Evolutionary conservation across 2,797 vertebrate species (phyloP), one percentile per base, ranked within the genome.

Genomic region (Micropoecilia bifurca): DNA sequence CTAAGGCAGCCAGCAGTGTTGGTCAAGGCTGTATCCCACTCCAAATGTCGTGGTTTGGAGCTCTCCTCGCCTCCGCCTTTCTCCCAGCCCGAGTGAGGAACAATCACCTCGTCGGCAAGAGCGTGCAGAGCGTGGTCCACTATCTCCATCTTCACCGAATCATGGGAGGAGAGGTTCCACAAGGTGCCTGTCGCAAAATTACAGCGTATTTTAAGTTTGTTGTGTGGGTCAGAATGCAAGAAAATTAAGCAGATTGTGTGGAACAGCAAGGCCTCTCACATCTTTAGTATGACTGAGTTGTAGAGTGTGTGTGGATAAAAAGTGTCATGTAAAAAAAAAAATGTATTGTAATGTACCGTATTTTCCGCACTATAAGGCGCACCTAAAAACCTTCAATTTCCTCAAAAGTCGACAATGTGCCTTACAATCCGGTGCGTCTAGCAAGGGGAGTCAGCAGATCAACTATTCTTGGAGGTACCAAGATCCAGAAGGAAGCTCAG

Each of bases 61-160:
- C 97, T 98, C 86, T 99, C 98, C 0, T 95, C 97, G 18, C 87
- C 93, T 8, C 97, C 97, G 12, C 97, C 97, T 77, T 95, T 94
- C 89, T 99, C 97, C 99, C 98, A 99, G 53, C 98, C 99, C 0
- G 98, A 99, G 91, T 93, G 97, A 0, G 98, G 97, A 84, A 99
- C 97, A 73, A 99, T 90, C 28, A 99, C 97, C 85, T 99, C 98
- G 0, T 99, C 97, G 0, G 96, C 97, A 61, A 99, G 92, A 1
- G 98, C 98, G 0, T 99, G 97, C 74, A 99, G 92, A 0, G 98
- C 99, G 0, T 99, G 97, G 89, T 99, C 98, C 91, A 99, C 99
- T 0, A 99, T 99, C 92, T 99, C 98, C 98, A 99, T 99, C 94
- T 99, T 99, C 80, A 99, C 97, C 0, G 97, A 97, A 91, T 99